A percentile compares a stretch with the other conserved stretches of the same genome.
Conservation (phyloP, 2,888 invertebrate species). For the Brachyopa scutellaris region DNA sequence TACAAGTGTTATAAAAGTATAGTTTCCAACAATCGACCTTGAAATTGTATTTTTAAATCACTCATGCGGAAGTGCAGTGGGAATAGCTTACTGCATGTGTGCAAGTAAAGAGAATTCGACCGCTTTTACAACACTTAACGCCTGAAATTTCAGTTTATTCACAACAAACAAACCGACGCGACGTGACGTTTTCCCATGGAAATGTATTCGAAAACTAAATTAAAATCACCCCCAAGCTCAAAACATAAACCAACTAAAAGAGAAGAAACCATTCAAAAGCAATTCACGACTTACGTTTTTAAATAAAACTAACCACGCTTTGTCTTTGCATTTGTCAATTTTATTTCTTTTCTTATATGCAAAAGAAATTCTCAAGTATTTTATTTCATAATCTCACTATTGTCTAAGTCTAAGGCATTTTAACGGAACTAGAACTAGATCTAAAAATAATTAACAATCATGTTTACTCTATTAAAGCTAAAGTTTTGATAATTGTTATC, state of each 20-base stretch:
- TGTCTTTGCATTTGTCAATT: slow-evolving; percentile 10
- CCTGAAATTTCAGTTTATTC: slow-evolving; percentile 1
- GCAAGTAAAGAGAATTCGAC: too few relatives aligned
- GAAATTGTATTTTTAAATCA: too few relatives aligned
- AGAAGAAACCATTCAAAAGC: not conserved
- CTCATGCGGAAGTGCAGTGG: not conserved
- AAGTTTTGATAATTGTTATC: slow-evolving; percentile 21
- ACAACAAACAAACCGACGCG: slow-evolving; percentile 16
- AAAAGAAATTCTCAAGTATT: slow-evolving; percentile 18
- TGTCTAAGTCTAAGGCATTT: slow-evolving; percentile 28
- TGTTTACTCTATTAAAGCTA: slow-evolving; percentile 59
- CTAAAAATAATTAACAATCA: slow-evolving; percentile 65
- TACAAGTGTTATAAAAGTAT: too few relatives aligned
- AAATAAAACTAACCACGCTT: too few relatives aligned
- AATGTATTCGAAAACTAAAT: slow-evolving; percentile 51
- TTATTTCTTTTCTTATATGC: slow-evolving; percentile 22
- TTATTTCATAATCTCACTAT: too few relatives aligned
- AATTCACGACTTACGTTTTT: too few relatives aligned
- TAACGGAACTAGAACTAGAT: slow-evolving; percentile 33
- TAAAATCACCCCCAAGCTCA: slow-evolving; percentile 14
- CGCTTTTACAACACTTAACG: too few relatives aligned
- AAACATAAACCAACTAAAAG: not conserved
- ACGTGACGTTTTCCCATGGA: slow-evolving; percentile 39
- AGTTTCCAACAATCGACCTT: too few relatives aligned
- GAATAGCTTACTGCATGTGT: not conserved